Percentiles rank a stretch among this genome's conserved stretches.
Conservation (phyloP, 2,113 vertebrate genomes). For the Amphilophus citrinellus region DNA sequence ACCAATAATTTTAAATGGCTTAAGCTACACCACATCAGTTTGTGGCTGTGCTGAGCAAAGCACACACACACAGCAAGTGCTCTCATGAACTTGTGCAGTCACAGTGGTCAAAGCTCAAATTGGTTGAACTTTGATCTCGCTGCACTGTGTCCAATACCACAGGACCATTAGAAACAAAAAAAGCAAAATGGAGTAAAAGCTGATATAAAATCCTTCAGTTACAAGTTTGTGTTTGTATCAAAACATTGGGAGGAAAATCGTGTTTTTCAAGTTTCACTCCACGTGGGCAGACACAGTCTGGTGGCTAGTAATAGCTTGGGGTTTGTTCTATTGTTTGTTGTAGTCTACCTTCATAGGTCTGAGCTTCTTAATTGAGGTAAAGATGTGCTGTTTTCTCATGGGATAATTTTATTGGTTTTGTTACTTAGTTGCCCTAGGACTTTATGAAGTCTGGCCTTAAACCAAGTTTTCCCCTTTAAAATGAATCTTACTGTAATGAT, state of each 20-base stretch:
- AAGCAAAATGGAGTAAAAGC: not conserved
- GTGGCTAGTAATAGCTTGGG: not conserved
- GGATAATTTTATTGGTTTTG: not conserved
- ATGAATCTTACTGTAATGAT: not conserved
- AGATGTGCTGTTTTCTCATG: not conserved
- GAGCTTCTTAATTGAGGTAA: not conserved
- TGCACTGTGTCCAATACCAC: not conserved
- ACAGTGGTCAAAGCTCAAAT: not conserved
- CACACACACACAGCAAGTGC: not conserved
- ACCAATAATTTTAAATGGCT: constrained; percentile 7
- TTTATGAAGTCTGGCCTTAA: not conserved
- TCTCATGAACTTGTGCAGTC: not conserved
- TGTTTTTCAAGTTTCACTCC: not conserved
- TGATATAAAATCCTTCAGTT: not conserved
- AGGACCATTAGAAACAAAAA: not conserved
- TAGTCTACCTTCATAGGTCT: not conserved
- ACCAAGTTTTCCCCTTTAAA: not conserved
- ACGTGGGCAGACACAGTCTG: not conserved
- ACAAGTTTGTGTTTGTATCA: not conserved
- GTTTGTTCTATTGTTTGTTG: not conserved
- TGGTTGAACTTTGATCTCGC: not conserved
- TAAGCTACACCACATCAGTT: not conserved
- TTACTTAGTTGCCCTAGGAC: not conserved
- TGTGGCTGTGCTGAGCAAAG: not conserved
- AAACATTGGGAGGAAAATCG: not conserved